A percentile compares a stretch with the other conserved stretches of the same genome.
phyloP scores from a whole-genome alignment of 2,888 invertebrate genomes.

The Clusia tigrina region DNA sequence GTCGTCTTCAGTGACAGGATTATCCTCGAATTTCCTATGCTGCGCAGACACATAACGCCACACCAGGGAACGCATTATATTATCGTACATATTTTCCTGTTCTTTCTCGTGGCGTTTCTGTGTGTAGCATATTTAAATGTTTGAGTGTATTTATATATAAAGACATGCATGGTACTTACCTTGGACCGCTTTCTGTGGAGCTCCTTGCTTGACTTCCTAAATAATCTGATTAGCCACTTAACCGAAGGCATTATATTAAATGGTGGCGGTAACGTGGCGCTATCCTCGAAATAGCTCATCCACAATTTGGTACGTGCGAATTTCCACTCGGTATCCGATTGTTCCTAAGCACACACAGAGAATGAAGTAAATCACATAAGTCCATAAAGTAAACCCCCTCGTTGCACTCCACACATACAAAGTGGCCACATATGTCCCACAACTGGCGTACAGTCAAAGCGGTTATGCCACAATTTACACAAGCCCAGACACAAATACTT shows the following conservation, averaged over 20 bases:
- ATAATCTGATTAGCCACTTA: conserved; percentile 76
- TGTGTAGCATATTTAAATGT: not conserved
- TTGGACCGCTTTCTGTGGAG: conserved; percentile 60
- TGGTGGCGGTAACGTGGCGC: conserved; percentile 89
- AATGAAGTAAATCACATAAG: not conserved
- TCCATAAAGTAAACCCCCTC: not conserved
- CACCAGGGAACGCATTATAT: conserved; percentile 88
- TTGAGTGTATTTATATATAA: not conserved
- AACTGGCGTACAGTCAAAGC: not conserved
- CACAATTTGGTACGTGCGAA: conserved; percentile 93
- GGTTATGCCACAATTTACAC: not conserved
- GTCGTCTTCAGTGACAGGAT: conserved; percentile 90
- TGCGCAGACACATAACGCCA: conserved; percentile 91
- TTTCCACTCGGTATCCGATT: conserved; percentile 96
- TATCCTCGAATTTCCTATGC: conserved; percentile 84
- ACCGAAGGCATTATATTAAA: conserved; percentile 93
- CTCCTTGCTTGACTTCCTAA: conserved; percentile 68
- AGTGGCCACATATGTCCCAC: not conserved
- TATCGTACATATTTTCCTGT: conserved; percentile 75
- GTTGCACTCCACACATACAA: not conserved
- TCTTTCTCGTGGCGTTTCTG: conserved; percentile 70
- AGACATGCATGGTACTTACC: conserved; percentile 40
- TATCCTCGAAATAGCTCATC: conserved; percentile 96
- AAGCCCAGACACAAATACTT: not conserved
- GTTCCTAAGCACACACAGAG: conserved; percentile 70